Evolutionary conservation across 2,888 invertebrate species (phyloP).

Genomic region (Sinohyriopsis cumingii): DNA sequence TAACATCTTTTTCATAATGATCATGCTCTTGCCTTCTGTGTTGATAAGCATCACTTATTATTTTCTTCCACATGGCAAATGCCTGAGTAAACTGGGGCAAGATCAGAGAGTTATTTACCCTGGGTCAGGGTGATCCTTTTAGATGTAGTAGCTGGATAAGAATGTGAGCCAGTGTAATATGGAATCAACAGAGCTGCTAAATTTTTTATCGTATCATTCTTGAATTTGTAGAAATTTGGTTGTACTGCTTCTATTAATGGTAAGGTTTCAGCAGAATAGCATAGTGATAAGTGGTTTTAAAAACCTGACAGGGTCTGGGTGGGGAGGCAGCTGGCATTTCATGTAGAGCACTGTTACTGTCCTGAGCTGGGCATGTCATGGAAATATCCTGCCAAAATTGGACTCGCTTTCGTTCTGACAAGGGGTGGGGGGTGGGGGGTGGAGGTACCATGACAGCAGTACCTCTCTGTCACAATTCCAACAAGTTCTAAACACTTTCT

Average conservation of each 20-base stretch:
- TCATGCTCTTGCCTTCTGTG: too few relatives aligned
- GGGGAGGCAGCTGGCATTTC: too few relatives aligned
- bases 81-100: slow-evolving; percentile 13
- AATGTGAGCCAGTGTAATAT: slow-evolving; percentile 2
- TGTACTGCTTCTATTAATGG: slow-evolving; percentile 11
- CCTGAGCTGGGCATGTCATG: too few relatives aligned
- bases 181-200: not conserved
- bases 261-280: slow-evolving; percentile 13
- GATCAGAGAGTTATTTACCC: not conserved
- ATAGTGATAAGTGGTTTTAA: not conserved
- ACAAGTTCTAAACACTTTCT: too few relatives aligned
- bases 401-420: too few relatives aligned
- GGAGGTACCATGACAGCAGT: too few relatives aligned
- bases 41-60: slow-evolving; percentile 16
- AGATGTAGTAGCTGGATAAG: not conserved
- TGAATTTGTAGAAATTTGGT: slow-evolving; percentile 9
- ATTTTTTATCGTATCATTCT: slow-evolving; percentile 15
- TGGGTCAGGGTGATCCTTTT: slow-evolving; percentile 1
- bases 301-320: too few relatives aligned
- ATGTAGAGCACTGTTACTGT: too few relatives aligned
- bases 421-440: too few relatives aligned
- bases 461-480: too few relatives aligned
- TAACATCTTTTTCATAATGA: too few relatives aligned
- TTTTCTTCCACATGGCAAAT: slow-evolving; percentile 18
- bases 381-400: too few relatives aligned